Evolutionary conservation across 2,113 vertebrate genomes (phyloP).

Genomic region (Vulpes lagopus): DNA sequence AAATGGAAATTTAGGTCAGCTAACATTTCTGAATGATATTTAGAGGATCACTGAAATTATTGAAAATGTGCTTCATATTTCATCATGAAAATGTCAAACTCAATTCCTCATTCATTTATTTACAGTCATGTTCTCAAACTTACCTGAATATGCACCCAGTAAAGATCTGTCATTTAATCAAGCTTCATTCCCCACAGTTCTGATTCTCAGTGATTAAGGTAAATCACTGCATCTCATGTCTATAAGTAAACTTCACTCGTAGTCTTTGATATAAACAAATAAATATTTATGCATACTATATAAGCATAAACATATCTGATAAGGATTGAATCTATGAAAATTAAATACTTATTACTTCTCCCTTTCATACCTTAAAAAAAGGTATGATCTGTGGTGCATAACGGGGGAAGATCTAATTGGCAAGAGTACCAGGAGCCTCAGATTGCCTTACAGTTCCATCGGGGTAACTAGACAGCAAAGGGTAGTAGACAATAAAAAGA

Average conservation of each 20-base stretch:
- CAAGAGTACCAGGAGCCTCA: neutral
- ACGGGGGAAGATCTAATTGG: neutral
- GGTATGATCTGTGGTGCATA: neutral
- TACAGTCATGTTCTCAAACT: conserved; percentile 69
- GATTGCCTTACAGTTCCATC: neutral
- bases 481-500: neutral
- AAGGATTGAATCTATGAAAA: neutral
- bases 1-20: conserved; percentile 85
- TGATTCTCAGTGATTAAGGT: neutral
- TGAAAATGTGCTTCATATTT: conserved; percentile 81
- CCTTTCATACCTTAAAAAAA: neutral
- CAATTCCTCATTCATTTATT: conserved; percentile 81
- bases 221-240: neutral
- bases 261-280: neutral
- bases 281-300: neutral
- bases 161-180: conserved; percentile 56
- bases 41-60: conserved; percentile 77
- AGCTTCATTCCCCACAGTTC: neutral
- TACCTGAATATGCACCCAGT: conserved; percentile 30
- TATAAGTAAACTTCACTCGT: neutral
- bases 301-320: neutral
- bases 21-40: conserved; percentile 81
- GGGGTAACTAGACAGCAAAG: neutral
- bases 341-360: neutral
- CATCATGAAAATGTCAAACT: conserved; percentile 77